phyloP scores from a whole-genome alignment of 2,113 vertebrate species.

The Hucho hucho region DNA sequence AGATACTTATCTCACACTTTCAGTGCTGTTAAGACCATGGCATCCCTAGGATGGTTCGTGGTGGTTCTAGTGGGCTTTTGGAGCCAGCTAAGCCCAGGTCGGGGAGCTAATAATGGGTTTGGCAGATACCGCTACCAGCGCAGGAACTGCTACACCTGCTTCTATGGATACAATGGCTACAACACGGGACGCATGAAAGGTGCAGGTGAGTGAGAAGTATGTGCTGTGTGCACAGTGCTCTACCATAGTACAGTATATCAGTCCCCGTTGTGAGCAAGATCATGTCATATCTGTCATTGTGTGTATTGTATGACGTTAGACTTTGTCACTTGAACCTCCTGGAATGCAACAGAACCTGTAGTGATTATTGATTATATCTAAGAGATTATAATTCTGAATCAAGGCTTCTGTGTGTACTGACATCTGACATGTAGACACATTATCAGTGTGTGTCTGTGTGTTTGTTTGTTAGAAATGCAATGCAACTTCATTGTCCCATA shows the following conservation, averaged over 20 bases:
- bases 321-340: no score
- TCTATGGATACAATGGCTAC: slow-evolving; percentile 68
- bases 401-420: no score
- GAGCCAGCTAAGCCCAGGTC: not conserved
- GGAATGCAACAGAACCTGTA: no score
- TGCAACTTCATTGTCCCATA: no score
- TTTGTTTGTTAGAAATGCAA: no score
- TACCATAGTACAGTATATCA: not conserved
- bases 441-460: no score
- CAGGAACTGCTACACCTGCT: slow-evolving; percentile 75
- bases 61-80: not conserved
- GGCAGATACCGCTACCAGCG: slow-evolving; percentile 50
- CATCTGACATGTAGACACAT: no score
- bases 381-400: no score
- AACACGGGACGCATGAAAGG: slow-evolving; percentile 45
- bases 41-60: not conserved
- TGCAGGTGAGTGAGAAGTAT: slow-evolving; percentile 71
- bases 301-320: not conserved
- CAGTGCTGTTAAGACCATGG: not conserved
- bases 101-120: not conserved
- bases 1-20: not conserved
- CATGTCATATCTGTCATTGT: not conserved
- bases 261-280: not conserved
- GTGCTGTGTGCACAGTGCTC: not conserved
- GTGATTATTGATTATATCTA: no score